Percentiles rank a stretch among this genome's conserved stretches.
Conservation (phyloP, 1,140 invertebrate genomes). For the Lepidurus packardi region DNA sequence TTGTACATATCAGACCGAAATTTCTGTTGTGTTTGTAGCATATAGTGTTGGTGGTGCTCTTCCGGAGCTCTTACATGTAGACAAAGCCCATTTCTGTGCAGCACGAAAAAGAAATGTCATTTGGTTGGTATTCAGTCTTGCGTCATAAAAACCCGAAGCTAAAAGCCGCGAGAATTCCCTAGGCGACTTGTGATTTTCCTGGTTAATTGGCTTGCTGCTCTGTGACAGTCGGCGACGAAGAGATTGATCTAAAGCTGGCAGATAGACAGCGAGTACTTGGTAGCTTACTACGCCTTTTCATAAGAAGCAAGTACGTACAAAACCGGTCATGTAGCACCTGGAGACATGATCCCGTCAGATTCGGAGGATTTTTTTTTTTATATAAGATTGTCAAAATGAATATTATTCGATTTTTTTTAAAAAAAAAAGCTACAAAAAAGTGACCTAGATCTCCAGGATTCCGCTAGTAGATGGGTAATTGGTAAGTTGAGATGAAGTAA, state of each 20-base stretch:
- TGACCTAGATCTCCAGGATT: too few species aligned
- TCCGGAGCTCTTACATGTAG: neutral
- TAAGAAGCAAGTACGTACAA: neutral
- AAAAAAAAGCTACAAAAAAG: too few species aligned
- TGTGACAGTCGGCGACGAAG: neutral
- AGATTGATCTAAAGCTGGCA: neutral
- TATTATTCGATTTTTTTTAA: too few species aligned
- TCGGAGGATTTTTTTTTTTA: too few species aligned
- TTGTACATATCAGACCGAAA: neutral
- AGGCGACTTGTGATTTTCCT: neutral
- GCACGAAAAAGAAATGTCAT: neutral
- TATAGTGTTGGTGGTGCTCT: neutral
- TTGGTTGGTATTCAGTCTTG: slow-evolving; percentile 18
- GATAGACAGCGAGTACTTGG: neutral
- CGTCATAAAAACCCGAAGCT: neutral
- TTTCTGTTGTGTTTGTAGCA: neutral
- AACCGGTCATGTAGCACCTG: too few species aligned
- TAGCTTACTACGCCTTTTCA: neutral
- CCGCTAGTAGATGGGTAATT: neutral
- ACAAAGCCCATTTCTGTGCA: neutral
- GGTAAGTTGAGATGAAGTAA: neutral
- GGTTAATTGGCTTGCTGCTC: neutral
- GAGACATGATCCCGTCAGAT: too few species aligned
- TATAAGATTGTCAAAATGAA: too few species aligned
- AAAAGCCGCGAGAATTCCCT: neutral